Evolutionary conservation across 2,888 invertebrate species (phyloP), one percentile per base, ranked within the genome.

Genomic region (Oscheius onirici): DNA sequence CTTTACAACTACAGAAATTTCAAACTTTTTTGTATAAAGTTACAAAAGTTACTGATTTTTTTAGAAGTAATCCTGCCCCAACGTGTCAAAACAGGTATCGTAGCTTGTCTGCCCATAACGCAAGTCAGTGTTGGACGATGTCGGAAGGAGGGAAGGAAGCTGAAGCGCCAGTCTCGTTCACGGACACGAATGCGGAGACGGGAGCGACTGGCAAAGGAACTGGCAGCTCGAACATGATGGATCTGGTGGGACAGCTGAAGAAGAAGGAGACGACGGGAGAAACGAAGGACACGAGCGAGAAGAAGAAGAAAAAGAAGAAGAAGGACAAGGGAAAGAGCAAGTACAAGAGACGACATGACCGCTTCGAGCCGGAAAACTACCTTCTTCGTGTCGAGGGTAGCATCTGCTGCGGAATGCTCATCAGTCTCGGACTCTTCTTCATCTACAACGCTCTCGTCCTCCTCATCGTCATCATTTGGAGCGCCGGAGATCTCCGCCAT

Each of bases 361-460:
- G 60, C 15, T 76, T 41, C 63, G 78, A 78, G 52, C 73, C 78
- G 57, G 74, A 78, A 43, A 78, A 78, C 73, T 78, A 75, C 40
- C 58, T 78, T 20, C 68, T 74, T 40, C 72, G 78, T 51, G 69
- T 78, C 40, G 78, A 78, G 60, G 78, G 78, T 51, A 40, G 72
- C 54, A 43, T 78, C 34, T 78, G 72, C 52, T 78, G 78, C 43
- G 75, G 74, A 5, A 58, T 55, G 22, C 70, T 78, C 43, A 60
- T 60, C 43, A 15, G 41, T 17, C 20, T 22, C 41, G 22, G 34
- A 3, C 44, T 41, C 60, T 60, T 60, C 60, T 11, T 41, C 13
- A 10, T 43, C 43, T 60, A 60, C 43, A 60, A 60, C 1, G 34
- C 3, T 10, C 6, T 58, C 0, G 20, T 58, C 11, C 58, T 58